Conservation (phyloP, 2,797 vertebrate species). For the Crax fasciolata region DNA sequence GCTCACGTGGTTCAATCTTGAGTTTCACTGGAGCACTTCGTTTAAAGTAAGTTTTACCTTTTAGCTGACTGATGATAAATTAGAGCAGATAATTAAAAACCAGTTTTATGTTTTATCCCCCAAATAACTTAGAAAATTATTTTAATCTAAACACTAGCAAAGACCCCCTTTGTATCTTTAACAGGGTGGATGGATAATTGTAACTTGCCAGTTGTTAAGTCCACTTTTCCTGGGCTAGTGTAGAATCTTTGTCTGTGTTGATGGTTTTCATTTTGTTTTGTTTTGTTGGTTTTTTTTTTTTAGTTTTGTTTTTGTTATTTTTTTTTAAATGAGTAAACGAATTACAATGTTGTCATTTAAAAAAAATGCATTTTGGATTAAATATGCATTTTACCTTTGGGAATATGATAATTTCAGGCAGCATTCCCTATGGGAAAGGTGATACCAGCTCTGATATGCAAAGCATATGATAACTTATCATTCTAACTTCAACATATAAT, state of each 20-base stretch:
- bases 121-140: slow-evolving; percentile 72
- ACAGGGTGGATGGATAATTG: slow-evolving; percentile 74
- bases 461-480: slow-evolving; percentile 89
- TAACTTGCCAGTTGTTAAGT: slow-evolving; percentile 73
- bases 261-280: slow-evolving; percentile 61
- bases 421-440: slow-evolving; percentile 89
- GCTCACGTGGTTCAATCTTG: slow-evolving; percentile 81
- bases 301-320: background rate
- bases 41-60: slow-evolving; percentile 80
- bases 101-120: slow-evolving; percentile 78
- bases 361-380: slow-evolving; percentile 86
- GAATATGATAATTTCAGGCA: slow-evolving; percentile 88
- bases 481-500: slow-evolving; percentile 87
- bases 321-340: slow-evolving; percentile 77
- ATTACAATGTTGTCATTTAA: slow-evolving; percentile 83
- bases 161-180: slow-evolving; percentile 63
- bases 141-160: slow-evolving; percentile 84
- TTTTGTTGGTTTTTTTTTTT: background rate
- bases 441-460: slow-evolving; percentile 90
- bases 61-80: slow-evolving; percentile 80
- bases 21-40: slow-evolving; percentile 82
- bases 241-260: slow-evolving; percentile 81
- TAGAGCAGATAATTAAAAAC: slow-evolving; percentile 75
- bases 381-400: slow-evolving; percentile 88
- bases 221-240: slow-evolving; percentile 80